Conservation (phyloP, 2,797 vertebrate species). For the Catharus ustulatus region DNA sequence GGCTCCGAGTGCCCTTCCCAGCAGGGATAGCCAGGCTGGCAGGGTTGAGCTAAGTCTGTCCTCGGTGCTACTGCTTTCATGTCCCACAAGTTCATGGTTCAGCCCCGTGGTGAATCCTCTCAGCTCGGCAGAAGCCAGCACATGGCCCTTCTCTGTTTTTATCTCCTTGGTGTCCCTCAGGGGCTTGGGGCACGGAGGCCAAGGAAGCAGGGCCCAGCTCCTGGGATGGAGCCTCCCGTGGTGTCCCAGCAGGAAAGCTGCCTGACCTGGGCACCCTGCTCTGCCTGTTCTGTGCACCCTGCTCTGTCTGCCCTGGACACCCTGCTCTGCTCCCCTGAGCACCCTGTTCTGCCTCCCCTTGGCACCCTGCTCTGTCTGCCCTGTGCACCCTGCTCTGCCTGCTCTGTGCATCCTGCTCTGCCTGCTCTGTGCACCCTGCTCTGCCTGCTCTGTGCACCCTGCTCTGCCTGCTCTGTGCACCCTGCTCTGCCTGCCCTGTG, state of each 20-base stretch:
- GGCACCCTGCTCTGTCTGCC: no score
- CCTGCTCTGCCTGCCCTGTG: no score
- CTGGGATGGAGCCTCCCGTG: rapidly evolving
- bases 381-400: no score
- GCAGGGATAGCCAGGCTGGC: neutral
- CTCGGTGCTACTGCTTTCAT: neutral
- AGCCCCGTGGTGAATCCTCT: neutral
- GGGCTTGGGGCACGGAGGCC: neutral
- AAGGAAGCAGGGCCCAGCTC: rapidly evolving
- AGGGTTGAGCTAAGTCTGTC: rapidly evolving
- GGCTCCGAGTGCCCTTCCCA: neutral
- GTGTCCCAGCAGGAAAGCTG: neutral
- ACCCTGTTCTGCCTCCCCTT: no score
- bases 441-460: no score
- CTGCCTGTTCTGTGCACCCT: no score
- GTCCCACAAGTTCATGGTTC: neutral
- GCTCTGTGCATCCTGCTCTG: no score
- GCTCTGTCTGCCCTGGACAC: no score
- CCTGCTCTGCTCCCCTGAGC: no score
- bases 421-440: no score
- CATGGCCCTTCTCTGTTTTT: rapidly evolving
- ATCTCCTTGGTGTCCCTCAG: neutral
- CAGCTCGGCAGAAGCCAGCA: neutral
- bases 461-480: no score
- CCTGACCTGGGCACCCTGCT: no score